Evolutionary conservation across 1,140 invertebrate species (phyloP).

Genomic region (Octopus sinensis): DNA sequence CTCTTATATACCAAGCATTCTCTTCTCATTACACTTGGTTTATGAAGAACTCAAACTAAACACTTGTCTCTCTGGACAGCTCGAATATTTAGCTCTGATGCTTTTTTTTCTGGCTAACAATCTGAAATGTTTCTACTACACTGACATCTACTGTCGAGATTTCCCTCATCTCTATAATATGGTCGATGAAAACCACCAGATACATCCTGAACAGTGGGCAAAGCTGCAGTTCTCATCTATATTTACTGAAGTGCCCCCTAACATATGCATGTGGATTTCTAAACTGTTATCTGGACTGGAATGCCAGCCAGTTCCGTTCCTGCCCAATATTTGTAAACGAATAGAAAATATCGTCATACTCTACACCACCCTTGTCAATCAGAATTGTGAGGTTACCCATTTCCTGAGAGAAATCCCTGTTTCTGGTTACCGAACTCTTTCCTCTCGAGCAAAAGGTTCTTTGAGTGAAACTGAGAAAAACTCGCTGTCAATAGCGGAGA

Average conservation of each 20-base stretch:
- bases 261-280: slow-evolving; percentile 70
- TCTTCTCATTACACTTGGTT: slow-evolving; percentile 80
- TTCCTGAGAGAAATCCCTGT: background rate
- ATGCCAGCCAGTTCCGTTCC: slow-evolving; percentile 67
- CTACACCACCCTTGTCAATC: background rate
- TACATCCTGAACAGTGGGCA: slow-evolving; percentile 59
- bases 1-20: slow-evolving; percentile 70
- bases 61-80: slow-evolving; percentile 67
- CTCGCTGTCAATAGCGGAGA: slow-evolving; percentile 27
- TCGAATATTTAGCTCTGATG: slow-evolving; percentile 70
- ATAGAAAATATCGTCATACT: slow-evolving; percentile 62
- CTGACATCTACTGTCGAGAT: slow-evolving; percentile 82
- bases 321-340: slow-evolving; percentile 64
- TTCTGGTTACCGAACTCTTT: background rate
- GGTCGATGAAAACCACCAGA: slow-evolving; percentile 44
- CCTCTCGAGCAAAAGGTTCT: background rate
- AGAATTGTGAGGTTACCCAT: slow-evolving; percentile 7
- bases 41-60: slow-evolving; percentile 90
- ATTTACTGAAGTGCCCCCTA: slow-evolving; percentile 65
- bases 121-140: slow-evolving; percentile 70
- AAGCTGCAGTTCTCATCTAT: slow-evolving; percentile 66
- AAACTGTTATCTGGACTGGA: slow-evolving; percentile 62
- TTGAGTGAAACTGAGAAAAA: background rate
- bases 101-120: slow-evolving; percentile 77
- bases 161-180: slow-evolving; percentile 67